Percentiles rank a stretch among this genome's conserved stretches.
Evolutionary conservation across 2,888 invertebrate genomes (phyloP).

Genomic region (Aleiodes alternator): DNA sequence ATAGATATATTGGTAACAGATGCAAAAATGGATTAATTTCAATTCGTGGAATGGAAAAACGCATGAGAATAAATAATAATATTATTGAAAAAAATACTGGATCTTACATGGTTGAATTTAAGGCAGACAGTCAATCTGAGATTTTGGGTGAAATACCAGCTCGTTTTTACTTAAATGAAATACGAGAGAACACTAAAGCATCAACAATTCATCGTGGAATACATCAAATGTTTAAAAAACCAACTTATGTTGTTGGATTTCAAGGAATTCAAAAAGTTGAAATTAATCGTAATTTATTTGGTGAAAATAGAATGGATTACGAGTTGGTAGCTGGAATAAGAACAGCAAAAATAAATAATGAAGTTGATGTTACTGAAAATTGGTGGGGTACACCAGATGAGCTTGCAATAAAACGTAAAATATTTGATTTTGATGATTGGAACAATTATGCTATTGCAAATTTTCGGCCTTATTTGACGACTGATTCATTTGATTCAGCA

Average conservation of each 20-base stretch:
- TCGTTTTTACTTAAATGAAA: conserved; percentile 85
- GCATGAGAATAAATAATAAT: conserved; percentile 89
- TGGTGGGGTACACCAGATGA: conserved; percentile 95
- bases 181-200: conserved; percentile 82
- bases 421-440: conserved; percentile 99
- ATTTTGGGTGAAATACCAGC: conserved; percentile 91
- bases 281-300: conserved; percentile 92
- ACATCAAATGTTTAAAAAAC: conserved; percentile 74
- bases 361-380: conserved; percentile 92
- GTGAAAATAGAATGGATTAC: conserved; percentile 89
- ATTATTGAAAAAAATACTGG: conserved; percentile 88
- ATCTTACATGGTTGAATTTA: conserved; percentile 89
- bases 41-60: conserved; percentile 97
- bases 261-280: conserved; percentile 96
- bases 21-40: conserved; percentile 89
- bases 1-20: conserved; percentile 88
- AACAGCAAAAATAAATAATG: conserved; percentile 91
- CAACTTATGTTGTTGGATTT: conserved; percentile 92
- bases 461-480: conserved; percentile 91
- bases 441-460: conserved; percentile 96
- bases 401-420: conserved; percentile 84
- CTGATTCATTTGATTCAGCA: conserved; percentile 86
- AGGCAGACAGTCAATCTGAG: conserved; percentile 94
- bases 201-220: conserved; percentile 67
- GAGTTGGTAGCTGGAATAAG: conserved; percentile 94